phyloP scores from a whole-genome alignment of 2,888 invertebrate species.

The Chorisops tibialis region DNA sequence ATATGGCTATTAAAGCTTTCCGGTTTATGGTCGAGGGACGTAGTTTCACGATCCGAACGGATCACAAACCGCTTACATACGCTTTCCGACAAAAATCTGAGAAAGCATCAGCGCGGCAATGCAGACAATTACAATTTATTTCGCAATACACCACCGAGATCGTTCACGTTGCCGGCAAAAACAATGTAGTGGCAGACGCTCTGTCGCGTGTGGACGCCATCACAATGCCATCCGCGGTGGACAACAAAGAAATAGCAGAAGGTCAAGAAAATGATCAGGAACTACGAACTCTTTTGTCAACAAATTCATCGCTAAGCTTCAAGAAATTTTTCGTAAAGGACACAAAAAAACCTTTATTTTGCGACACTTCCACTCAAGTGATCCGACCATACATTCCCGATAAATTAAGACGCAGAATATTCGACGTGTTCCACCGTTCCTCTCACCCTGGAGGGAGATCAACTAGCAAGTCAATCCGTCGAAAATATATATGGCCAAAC shows the following conservation, averaged over 20 bases:
- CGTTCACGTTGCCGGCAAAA: neutral
- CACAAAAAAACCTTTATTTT: no score
- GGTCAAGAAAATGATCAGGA: no score
- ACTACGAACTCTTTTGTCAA: no score
- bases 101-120: conserved; percentile 38
- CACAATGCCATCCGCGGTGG: neutral
- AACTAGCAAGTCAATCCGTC: no score
- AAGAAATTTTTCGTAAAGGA: neutral
- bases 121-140: neutral
- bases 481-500: no score
- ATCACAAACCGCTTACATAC: no score
- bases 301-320: neutral
- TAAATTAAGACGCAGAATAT: neutral
- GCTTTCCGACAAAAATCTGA: conserved; percentile 39
- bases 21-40: no score
- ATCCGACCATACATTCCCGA: no score
- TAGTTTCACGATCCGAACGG: no score
- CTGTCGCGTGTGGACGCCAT: neutral
- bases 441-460: conserved; percentile 10
- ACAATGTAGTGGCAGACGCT: neutral
- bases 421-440: neutral
- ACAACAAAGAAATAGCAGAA: no score
- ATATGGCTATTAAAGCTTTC: no score
- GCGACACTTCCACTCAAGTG: neutral
- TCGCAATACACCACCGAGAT: neutral